These are phyloP conservation scores for Petrocephalus microphthalmus DNA, from an alignment of 2,113 vertebrate species.

Conservation along the genomic window DNA sequence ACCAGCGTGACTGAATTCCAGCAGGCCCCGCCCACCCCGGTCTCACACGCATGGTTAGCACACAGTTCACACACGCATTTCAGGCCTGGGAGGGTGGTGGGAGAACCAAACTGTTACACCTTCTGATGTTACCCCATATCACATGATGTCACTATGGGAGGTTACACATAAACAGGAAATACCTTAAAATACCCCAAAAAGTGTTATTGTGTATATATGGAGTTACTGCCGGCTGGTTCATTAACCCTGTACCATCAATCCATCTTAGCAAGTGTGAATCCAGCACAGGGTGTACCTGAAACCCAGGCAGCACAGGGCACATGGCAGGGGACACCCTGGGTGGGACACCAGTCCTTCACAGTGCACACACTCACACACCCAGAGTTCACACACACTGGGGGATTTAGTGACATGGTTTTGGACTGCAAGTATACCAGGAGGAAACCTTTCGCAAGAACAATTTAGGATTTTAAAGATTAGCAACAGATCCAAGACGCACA, in stretches of 20 bases:
- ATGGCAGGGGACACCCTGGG: background rate
- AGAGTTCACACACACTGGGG: background rate
- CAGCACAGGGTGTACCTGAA: background rate
- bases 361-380: background rate
- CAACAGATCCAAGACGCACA: too few species aligned
- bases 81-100: conserved; percentile 65
- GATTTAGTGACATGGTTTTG: background rate
- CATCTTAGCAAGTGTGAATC: background rate
- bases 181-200: background rate
- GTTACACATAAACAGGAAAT: background rate
- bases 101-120: background rate
- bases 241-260: background rate
- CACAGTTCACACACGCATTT: conserved; percentile 89
- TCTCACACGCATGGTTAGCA: conserved; percentile 85
- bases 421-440: background rate
- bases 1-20: conserved; percentile 91
- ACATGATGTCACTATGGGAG: background rate
- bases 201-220: background rate
- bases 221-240: background rate
- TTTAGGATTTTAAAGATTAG: too few species aligned
- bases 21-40: conserved; percentile 81
- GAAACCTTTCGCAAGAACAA: too few species aligned
- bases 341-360: background rate
- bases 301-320: background rate
- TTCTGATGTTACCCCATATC: too few species aligned